These are phyloP conservation scores for Bubalus kerabau DNA, from an alignment of 2,113 vertebrate genomes.

Conservation along the genomic window DNA sequence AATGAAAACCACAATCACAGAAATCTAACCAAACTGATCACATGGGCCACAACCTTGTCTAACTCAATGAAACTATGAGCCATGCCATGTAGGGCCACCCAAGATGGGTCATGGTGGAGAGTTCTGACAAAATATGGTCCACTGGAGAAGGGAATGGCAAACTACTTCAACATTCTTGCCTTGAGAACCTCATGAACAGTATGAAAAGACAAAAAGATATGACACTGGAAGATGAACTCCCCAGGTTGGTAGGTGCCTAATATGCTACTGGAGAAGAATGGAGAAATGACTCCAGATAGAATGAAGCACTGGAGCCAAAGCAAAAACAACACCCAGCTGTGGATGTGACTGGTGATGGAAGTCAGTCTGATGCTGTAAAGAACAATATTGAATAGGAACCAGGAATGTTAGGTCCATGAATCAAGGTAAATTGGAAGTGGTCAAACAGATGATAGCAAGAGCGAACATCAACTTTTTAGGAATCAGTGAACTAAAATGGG, in stretches of 20 bases:
- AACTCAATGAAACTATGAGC: background rate
- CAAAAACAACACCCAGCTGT: background rate
- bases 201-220: background rate
- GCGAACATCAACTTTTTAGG: background rate
- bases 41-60: background rate
- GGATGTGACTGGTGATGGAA: background rate
- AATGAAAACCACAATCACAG: background rate
- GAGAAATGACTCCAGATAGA: background rate
- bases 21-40: background rate
- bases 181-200: background rate
- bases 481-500: background rate
- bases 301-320: background rate
- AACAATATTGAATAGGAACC: background rate
- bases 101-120: background rate
- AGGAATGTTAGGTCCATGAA: background rate
- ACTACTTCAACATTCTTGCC: background rate
- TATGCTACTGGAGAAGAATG: background rate
- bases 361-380: rapidly evolving
- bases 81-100: background rate
- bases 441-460: background rate
- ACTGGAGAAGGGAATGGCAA: background rate
- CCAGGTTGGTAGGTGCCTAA: background rate
- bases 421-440: background rate
- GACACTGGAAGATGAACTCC: background rate
- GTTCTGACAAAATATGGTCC: background rate